Conservation (phyloP, 2,888 invertebrate genomes). For the Polyommatus icarus region DNA sequence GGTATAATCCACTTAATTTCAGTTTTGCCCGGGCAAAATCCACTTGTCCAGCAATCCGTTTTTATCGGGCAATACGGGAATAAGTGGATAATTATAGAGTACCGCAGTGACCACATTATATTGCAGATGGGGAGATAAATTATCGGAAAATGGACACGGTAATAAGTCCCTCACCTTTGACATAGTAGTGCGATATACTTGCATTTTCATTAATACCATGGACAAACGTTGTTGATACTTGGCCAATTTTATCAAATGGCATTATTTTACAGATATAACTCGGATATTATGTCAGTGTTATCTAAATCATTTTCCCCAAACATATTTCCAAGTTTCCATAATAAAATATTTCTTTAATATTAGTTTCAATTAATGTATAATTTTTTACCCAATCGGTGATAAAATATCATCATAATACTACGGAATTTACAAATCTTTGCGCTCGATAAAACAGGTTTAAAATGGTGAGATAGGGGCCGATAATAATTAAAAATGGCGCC, state of each 20-base stretch:
- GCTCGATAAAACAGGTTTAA: conserved; percentile 4
- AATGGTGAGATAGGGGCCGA: conserved; percentile 6
- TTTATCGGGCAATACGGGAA: neutral
- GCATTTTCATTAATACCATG: neutral
- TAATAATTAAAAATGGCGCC: conserved; percentile 26
- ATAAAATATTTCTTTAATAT: too few species aligned
- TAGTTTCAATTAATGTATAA: too few species aligned
- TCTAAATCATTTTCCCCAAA: too few species aligned
- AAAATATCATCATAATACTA: neutral
- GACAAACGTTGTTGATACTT: neutral
- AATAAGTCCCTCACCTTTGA: conserved; percentile 3
- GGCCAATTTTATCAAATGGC: neutral
- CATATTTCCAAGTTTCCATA: too few species aligned
- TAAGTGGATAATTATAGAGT: neutral
- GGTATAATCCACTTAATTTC: neutral
- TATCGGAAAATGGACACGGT: neutral
- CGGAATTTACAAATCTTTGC: neutral
- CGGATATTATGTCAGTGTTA: too few species aligned
- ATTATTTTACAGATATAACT: neutral
- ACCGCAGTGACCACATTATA: neutral
- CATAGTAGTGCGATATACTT: neutral
- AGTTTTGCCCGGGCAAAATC: neutral
- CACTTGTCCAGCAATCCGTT: neutral
- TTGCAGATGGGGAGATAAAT: neutral
- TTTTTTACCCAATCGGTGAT: neutral